Conservation (phyloP, 92 coral and sea anemone genomes). For the Micromussa lordhowensis region DNA sequence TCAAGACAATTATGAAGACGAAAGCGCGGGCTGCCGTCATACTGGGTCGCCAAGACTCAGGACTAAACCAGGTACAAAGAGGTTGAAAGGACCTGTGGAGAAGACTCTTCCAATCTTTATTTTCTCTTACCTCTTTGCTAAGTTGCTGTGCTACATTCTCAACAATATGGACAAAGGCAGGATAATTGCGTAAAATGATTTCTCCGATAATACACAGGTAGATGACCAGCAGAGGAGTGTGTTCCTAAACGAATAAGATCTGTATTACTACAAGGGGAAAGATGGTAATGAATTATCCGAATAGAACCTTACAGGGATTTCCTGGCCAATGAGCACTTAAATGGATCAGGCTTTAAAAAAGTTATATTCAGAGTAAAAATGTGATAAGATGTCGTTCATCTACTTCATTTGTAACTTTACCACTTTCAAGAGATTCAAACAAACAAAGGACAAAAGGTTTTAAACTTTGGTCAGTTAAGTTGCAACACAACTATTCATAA, state of each 20-base stretch:
- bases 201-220: constrained; percentile 87
- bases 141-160: constrained; percentile 75
- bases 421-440: background rate
- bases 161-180: constrained; percentile 76
- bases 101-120: background rate
- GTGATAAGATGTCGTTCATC: background rate
- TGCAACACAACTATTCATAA: no score
- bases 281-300: background rate
- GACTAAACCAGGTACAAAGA: background rate
- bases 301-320: background rate
- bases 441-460: background rate
- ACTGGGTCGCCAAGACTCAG: no score
- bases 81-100: background rate
- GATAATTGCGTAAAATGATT: constrained; percentile 76
- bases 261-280: background rate
- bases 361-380: background rate
- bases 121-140: constrained; percentile 70
- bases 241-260: constrained; percentile 65
- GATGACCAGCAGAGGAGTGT: constrained; percentile 87
- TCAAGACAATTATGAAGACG: no score
- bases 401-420: background rate
- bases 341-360: background rate
- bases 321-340: background rate
- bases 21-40: no score
- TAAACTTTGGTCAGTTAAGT: no score